A percentile compares a stretch with the other conserved stretches of the same genome.
Conservation (phyloP, 1,140 invertebrate species). For the Cydia pomonella region DNA sequence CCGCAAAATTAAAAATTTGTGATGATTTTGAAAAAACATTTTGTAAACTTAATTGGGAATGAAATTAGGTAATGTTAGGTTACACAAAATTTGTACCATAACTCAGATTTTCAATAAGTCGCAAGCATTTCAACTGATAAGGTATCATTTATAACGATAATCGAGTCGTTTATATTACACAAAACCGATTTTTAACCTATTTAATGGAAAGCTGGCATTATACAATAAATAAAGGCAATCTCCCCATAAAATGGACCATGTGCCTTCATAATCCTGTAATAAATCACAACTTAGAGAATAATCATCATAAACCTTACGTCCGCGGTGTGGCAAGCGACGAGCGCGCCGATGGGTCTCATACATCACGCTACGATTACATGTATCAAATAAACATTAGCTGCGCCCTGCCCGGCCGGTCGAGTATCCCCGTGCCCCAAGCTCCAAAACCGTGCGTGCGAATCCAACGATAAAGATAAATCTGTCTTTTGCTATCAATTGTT, state of each 20-base stretch:
- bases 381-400: slow-evolving; percentile 74
- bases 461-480: slow-evolving; percentile 53
- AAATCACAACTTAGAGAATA: slow-evolving; percentile 78
- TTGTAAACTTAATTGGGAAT: slow-evolving; percentile 23
- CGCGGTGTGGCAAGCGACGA: slow-evolving; percentile 45
- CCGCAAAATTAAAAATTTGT: neutral
- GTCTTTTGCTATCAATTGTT: slow-evolving; percentile 53
- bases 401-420: slow-evolving; percentile 42
- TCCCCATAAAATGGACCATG: slow-evolving; percentile 66
- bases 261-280: slow-evolving; percentile 71
- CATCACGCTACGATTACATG: slow-evolving; percentile 74
- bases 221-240: slow-evolving; percentile 74
- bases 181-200: slow-evolving; percentile 48
- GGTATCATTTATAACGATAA: slow-evolving; percentile 17
- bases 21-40: slow-evolving; percentile 4
- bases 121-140: neutral
- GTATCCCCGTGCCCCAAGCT: slow-evolving; percentile 18
- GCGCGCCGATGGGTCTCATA: slow-evolving; percentile 61
- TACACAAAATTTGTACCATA: slow-evolving; percentile 29
- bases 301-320: slow-evolving; percentile 71
- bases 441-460: slow-evolving; percentile 45
- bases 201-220: slow-evolving; percentile 49
- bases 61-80: neutral
- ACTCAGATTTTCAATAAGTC: slow-evolving; percentile 37
- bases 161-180: slow-evolving; percentile 45